phyloP scores from a whole-genome alignment of 2,888 invertebrate genomes.

The Chydorus sphaericus region DNA sequence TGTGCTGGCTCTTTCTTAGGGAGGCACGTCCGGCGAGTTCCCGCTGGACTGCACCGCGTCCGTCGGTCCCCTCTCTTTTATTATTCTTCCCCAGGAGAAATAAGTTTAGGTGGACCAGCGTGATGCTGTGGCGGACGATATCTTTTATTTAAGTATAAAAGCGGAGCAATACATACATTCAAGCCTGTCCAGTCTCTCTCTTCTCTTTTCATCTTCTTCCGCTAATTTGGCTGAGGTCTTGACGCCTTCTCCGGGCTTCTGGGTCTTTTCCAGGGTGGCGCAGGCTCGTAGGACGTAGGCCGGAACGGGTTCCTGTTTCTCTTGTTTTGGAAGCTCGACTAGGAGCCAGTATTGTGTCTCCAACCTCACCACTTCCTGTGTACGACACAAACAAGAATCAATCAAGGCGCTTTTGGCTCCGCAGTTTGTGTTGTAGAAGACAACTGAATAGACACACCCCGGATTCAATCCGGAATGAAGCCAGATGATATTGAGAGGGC shows the following conservation, averaged over 20 bases:
- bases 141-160: too few species aligned
- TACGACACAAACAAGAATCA: too few species aligned
- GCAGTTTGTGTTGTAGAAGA: too few species aligned
- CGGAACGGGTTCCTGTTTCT: conserved; percentile 84
- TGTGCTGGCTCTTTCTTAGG: neutral
- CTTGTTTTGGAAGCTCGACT: conserved; percentile 83
- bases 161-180: conserved; percentile 45
- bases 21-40: too few species aligned
- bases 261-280: conserved; percentile 80
- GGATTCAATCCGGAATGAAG: too few species aligned
- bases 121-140: too few species aligned
- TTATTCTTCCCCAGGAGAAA: too few species aligned
- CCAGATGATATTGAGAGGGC: too few species aligned
- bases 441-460: too few species aligned
- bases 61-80: too few species aligned
- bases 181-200: conserved; percentile 70
- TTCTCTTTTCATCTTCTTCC: conserved; percentile 69
- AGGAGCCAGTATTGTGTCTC: conserved; percentile 89
- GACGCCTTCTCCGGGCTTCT: conserved; percentile 75
- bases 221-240: conserved; percentile 70
- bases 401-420: neutral
- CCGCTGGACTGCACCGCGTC: too few species aligned
- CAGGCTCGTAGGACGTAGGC: conserved; percentile 81
- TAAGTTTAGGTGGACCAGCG: too few species aligned
- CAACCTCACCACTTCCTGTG: conserved; percentile 71